Base-by-base conservation (phyloP, 2,113 vertebrate species). In the Piprites chloris region DNA sequence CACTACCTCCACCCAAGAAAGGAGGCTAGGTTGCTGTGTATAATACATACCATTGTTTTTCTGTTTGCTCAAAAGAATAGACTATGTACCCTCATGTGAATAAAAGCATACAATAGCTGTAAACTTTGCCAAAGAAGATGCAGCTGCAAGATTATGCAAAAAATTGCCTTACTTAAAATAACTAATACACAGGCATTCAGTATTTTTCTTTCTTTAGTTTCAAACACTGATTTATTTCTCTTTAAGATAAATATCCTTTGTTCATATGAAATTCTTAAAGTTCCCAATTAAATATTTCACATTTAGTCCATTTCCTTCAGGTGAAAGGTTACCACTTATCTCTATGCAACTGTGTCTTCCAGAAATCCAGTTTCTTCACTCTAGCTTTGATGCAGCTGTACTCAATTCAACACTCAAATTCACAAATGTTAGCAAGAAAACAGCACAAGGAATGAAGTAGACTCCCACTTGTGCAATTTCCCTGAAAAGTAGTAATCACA, bases 401-500 rank as follows among this genome's bases (percentile, higher is more conserved):
- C 41, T 96, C 73, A 69, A 16, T 69, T 78, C 41, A 95, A 56
- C 16, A 32, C 21, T 61, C n/a, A 87, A 52, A 80, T 56, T 49
- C 6, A 59, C 32, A 86, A 78, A 50, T 44, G 26, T 52, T 89
- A 49, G 32, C 61, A 90, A 72, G 28, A 91, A 79, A 95, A 65
- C 2, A 77, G 41, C 5, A 68, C 66, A 41, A 76, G 32, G 74
- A 74, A 87, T 66, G 4, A 75, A 86, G n/a, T 39, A 83, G 80
- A 89, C 91, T 63, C 28, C 85, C 74, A 80, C 26, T 42, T 41
- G 9, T 81, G 13, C 58, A 59, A 89, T 74, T 96, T 52, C 23
- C 44, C 3, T 35, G 87, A 90, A 89, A 96, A 67, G 11, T 4
- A 50, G 52, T 75, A 88, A 94, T 92, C 42, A 83, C 75, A 88